phyloP scores from a whole-genome alignment of 1,140 invertebrate species.

The Zaprionus ghesquierei region DNA sequence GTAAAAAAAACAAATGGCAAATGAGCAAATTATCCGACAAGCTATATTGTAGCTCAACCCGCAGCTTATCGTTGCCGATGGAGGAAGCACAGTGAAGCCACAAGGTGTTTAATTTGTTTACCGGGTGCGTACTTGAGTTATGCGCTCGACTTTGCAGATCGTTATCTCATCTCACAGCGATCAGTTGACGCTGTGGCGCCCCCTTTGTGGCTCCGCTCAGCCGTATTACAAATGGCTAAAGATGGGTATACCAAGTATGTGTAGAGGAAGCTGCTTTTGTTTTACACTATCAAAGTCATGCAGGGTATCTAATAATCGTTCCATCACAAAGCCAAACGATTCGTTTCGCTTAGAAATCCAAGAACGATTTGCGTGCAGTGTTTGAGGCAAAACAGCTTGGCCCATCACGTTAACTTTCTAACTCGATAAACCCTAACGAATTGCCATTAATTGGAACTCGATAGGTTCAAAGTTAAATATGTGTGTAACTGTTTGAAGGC shows the following conservation, averaged over 20 bases:
- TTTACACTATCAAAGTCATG: too few relatives aligned
- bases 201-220: not conserved
- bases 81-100: not conserved
- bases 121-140: slow-evolving; percentile 27
- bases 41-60: not conserved
- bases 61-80: not conserved
- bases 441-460: not conserved
- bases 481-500: too few relatives aligned
- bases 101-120: slow-evolving; percentile 32
- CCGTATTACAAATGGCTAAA: not conserved
- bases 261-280: not conserved
- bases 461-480: not conserved
- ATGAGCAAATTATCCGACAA: not conserved
- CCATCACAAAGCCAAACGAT: not conserved
- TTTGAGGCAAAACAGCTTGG: not conserved
- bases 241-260: too few relatives aligned
- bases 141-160: slow-evolving; percentile 21
- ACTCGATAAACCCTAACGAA: not conserved
- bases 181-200: not conserved
- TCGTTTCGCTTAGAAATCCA: not conserved
- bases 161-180: slow-evolving; percentile 17
- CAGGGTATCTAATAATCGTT: not conserved
- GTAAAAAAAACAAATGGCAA: slow-evolving; percentile 8
- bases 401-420: not conserved
- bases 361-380: not conserved